Evolutionary conservation across 2,888 invertebrate genomes (phyloP), one percentile per base, ranked within the genome.

Genomic region (Dasysyrphus albostriatus): DNA sequence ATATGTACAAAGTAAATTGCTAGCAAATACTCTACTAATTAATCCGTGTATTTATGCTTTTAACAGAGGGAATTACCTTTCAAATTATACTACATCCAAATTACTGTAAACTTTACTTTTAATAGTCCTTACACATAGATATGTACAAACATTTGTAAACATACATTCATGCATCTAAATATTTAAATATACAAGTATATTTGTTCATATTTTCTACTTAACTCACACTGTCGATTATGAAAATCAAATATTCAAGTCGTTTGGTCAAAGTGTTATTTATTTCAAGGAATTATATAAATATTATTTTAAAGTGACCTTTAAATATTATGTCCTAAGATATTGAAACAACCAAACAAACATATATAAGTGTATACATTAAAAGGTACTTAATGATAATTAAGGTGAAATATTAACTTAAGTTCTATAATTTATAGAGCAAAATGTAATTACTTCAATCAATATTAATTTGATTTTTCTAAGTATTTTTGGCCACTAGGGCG

Each of bases 11-110:
- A 54, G 42, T 34, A 70, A 63, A 72, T 63, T 70, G 44, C 34
- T 37, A 19, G 54, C 19, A 72, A 72, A 78, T 42, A 78, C 29
- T 72, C 24, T 12, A 54, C 78, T 63, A 70, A 70, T 70, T 70
- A 70, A 61, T 70, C 42, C 42, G 4, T 24, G 9, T 70, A 72
- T 63, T 72, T 72, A 70, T 78, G 44, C 7, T 19, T 72, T 44
- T 42, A 42, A 37, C 5, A 32, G 69, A n/a, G 9, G 29, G 29
- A 29, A 61, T 59, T 32, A 29, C 29, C n/a, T n/a, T n/a, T n/a
- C n/a, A n/a, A n/a, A 63, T 19, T 29, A 42, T 14, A 10, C 24
- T 10, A 29, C 29, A 14, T 3, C 29, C 24, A 54, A 14, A 54
- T 29, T 14, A 54, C 14, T 14, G 51, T 24, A 14, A 51, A 49